Evolutionary conservation across 1,140 invertebrate genomes (phyloP).

Genomic region (Heterodera carotae): DNA sequence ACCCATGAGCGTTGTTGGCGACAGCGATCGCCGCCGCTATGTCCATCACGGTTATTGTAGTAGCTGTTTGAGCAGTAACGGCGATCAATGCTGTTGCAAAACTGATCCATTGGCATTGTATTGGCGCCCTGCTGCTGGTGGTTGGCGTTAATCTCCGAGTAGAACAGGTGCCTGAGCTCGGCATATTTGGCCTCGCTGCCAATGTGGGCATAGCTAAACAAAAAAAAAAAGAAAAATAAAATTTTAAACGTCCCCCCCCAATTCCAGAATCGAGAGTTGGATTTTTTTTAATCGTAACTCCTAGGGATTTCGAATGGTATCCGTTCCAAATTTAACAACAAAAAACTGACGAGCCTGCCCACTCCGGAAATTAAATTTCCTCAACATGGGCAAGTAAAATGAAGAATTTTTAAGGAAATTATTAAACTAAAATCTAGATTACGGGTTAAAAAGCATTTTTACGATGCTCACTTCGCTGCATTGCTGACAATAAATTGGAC

Average conservation of each 20-base stretch:
- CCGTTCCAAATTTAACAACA: too few species aligned
- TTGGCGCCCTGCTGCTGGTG: slow-evolving; percentile 6
- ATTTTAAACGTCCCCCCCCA: too few species aligned
- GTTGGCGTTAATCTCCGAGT: slow-evolving; percentile 18
- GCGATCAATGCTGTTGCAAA: slow-evolving; percentile 2
- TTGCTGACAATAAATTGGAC: slow-evolving; percentile 91
- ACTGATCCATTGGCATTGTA: slow-evolving; percentile 12
- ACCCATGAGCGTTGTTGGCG: slow-evolving; percentile 25
- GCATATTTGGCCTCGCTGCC: slow-evolving; percentile 42
- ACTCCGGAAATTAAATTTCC: too few species aligned
- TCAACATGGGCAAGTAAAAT: too few species aligned
- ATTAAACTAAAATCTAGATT: too few species aligned
- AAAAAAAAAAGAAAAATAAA: too few species aligned
- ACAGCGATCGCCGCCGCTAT: too few species aligned
- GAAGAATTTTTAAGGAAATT: slow-evolving; percentile 71
- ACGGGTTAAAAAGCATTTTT: slow-evolving; percentile 71
- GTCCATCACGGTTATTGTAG: background rate
- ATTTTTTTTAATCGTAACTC: too few species aligned
- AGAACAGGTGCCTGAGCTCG: slow-evolving; percentile 44
- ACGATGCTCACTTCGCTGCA: slow-evolving; percentile 70
- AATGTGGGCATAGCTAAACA: slow-evolving; percentile 37
- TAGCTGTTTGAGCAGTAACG: slow-evolving; percentile 6
- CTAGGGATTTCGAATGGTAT: too few species aligned
- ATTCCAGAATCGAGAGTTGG: too few species aligned
- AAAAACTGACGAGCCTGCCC: too few species aligned